These are phyloP conservation scores for Lates japonicus DNA, from an alignment of 2,797 vertebrate species.

Conservation along the genomic window DNA sequence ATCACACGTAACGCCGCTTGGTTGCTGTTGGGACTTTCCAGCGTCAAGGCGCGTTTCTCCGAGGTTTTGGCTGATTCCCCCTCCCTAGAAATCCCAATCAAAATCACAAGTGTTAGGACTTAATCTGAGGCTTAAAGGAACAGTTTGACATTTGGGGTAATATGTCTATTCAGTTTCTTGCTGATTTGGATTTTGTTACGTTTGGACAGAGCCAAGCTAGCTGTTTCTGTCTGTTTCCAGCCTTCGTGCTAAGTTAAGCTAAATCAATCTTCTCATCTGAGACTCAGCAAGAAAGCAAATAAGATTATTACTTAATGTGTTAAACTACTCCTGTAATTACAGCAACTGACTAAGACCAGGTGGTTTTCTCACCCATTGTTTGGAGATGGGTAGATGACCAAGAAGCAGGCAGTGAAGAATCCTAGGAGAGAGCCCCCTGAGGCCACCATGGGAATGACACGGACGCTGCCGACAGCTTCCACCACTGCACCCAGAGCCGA, in stretches of 20 bases:
- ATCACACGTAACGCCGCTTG: constrained; percentile 55
- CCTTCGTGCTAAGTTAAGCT: constrained; percentile 28
- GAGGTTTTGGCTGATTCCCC: constrained; percentile 88
- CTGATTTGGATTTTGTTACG: not conserved
- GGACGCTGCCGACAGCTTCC: constrained; percentile 89
- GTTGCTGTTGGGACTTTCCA: constrained; percentile 51
- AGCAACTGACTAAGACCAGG: not conserved
- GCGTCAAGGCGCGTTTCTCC: constrained; percentile 83
- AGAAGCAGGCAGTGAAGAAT: constrained; percentile 93
- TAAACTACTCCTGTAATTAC: not conserved
- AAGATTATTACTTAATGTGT: not conserved
- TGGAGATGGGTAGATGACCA: constrained; percentile 93
- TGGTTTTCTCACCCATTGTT: constrained; percentile 67
- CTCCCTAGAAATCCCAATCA: constrained; percentile 60
- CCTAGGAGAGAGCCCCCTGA: constrained; percentile 94
- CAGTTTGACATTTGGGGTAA: not conserved
- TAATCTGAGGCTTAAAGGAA: not conserved
- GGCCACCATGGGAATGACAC: constrained; percentile 95
- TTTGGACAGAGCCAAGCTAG: not conserved
- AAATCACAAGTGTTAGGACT: constrained; percentile 16
- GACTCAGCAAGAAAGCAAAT: not conserved
- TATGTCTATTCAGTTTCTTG: not conserved
- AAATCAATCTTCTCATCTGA: not conserved
- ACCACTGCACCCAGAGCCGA: constrained; percentile 93
- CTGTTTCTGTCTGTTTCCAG: not conserved